Percentiles rank a stretch among this genome's conserved stretches.
Conservation (phyloP, 2,113 vertebrate species). For the Okapia johnstoni region DNA sequence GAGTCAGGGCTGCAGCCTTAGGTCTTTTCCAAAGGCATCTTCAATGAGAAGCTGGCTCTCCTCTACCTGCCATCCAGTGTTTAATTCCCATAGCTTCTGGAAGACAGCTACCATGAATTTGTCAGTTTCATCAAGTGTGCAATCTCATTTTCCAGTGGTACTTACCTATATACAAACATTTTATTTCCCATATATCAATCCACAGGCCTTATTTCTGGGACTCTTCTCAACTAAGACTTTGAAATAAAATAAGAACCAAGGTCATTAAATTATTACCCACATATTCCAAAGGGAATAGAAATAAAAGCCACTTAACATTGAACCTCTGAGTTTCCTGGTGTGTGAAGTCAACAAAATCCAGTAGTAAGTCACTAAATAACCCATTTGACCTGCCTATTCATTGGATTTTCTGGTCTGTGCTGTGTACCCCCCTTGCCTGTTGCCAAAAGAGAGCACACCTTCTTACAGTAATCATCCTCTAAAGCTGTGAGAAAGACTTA, state of each 20-base stretch:
- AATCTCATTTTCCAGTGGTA: conserved; percentile 1
- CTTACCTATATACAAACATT: background rate
- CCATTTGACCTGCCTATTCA: background rate
- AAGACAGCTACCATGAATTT: background rate
- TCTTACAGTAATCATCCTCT: background rate
- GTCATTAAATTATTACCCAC: background rate
- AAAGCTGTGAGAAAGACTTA: background rate
- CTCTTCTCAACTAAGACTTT: background rate
- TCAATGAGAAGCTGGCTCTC: background rate
- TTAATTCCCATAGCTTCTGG: background rate
- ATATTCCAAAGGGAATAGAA: conserved; percentile 10
- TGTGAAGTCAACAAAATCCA: background rate
- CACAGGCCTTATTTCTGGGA: background rate
- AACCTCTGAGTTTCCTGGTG: background rate
- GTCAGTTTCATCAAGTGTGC: background rate
- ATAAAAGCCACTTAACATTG: background rate
- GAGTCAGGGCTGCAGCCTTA: background rate
- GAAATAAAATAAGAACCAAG: conserved; percentile 24
- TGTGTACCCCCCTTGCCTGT: background rate
- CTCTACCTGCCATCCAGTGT: background rate
- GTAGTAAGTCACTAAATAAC: background rate
- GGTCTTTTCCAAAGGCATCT: background rate
- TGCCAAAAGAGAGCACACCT: conserved; percentile 36
- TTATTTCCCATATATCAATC: background rate
- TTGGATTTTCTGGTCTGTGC: background rate